Evolutionary conservation across 2,888 invertebrate genomes (phyloP).

Genomic region (Lochmaea capreae): DNA sequence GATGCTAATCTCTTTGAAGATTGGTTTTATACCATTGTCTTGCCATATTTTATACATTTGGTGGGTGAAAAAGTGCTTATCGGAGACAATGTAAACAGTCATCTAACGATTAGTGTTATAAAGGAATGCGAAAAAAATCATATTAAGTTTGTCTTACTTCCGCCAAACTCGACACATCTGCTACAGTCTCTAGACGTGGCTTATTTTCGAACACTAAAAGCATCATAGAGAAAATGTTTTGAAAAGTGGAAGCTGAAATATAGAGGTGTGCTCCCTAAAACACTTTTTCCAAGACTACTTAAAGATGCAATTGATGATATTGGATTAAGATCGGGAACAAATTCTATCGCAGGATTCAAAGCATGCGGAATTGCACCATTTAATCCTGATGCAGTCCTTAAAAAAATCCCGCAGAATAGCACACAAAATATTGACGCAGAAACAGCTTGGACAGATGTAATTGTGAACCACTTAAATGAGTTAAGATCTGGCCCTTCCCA

Average conservation of each 20-base stretch:
- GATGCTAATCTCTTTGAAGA: background rate
- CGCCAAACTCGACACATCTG: slow-evolving; percentile 20
- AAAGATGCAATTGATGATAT: slow-evolving; percentile 20
- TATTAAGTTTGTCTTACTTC: slow-evolving; percentile 20
- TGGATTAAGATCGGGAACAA: slow-evolving; percentile 18
- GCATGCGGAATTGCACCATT: slow-evolving; percentile 25
- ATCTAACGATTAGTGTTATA: slow-evolving; percentile 20
- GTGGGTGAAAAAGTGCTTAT: background rate
- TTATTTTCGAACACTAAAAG: slow-evolving; percentile 11
- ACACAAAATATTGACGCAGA: background rate
- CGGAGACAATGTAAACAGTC: slow-evolving; percentile 12
- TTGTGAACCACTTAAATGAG: slow-evolving; percentile 18
- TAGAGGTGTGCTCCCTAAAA: slow-evolving; percentile 16
- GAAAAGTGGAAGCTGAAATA: slow-evolving; percentile 15
- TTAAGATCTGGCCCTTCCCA: background rate
- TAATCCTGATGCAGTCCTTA: slow-evolving; percentile 17
- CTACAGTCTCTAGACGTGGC: slow-evolving; percentile 22
- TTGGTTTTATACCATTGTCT: background rate
- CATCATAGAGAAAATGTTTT: slow-evolving; percentile 9
- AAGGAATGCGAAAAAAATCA: slow-evolving; percentile 25
- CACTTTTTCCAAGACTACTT: slow-evolving; percentile 18
- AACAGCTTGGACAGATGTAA: slow-evolving; percentile 13
- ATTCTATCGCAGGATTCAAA: slow-evolving; percentile 27
- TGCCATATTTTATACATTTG: too few relatives aligned
- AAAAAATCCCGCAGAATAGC: slow-evolving; percentile 20